Base-by-base conservation (phyloP, 2,888 invertebrate species). In the Ferdinandea cuprea region DNA sequence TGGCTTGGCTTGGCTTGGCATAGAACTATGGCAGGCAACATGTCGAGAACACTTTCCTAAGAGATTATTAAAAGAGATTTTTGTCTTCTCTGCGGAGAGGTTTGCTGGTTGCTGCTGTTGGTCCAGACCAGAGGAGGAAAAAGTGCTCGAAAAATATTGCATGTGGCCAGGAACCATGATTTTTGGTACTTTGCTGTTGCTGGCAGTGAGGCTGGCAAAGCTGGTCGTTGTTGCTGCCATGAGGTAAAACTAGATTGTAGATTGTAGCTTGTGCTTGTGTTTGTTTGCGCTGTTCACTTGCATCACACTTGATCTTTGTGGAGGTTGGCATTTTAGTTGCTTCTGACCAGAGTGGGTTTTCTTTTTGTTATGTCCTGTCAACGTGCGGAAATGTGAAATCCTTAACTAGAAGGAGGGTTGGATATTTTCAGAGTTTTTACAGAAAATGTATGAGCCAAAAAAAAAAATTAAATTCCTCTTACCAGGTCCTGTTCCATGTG, bases 21-120 rank as follows among this genome's bases (percentile, higher is more conserved):
- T n/a, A n/a, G n/a, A n/a, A n/a, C n/a, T n/a, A n/a, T 81, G 81
- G 65, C 76, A 71, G 83, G 72, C 83, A 78, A 83, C 72, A 83
- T 83, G 83, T 83, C 83, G 59, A 83, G 59, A 78, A 83, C 83
- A 77, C 83, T 83, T 83, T 83, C 72, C 68, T 83, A 50, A 68
- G 78, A 83, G 83, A 83, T 83, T 83, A 83, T 83, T 83, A 78
- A 83, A 83, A 83, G 78, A 72, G 83, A 83, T 83, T 83, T 83
- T 78, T 78, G 83, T 78, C 83, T 83, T 72, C 71, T 72, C 61
- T 77, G 66, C 44, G 66, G 78, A 66, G 76, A 30, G 63, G 30
- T 48, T n/a, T n/a, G n/a, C n/a, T n/a, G n/a, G n/a, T n/a, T 61
- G 56, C 42, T 56, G 42, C 28, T 50, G 40, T 13, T 40, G 44